phyloP scores from a whole-genome alignment of 1,140 invertebrate species.

The Lepidotrigona ventralis region DNA sequence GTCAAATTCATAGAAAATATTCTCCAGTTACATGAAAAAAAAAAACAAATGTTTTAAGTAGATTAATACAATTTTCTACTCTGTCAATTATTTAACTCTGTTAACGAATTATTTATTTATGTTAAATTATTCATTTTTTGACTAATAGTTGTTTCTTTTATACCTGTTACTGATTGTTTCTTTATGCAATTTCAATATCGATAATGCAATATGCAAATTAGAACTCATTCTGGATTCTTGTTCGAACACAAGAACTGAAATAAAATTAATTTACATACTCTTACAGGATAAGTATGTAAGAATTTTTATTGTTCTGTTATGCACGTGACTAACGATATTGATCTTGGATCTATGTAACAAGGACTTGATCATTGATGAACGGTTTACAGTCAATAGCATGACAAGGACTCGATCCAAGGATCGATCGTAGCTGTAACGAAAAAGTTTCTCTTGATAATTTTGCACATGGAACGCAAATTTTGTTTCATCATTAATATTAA shows the following conservation, averaged over 20 bases:
- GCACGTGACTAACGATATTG: neutral
- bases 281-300: neutral
- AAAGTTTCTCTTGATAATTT: neutral
- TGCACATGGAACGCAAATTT: neutral
- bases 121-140: neutral
- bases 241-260: too few species aligned
- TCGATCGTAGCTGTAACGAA: neutral
- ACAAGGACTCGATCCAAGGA: conserved; percentile 21
- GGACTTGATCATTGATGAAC: conserved; percentile 16
- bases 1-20: neutral
- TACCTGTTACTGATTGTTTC: neutral
- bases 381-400: neutral
- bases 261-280: neutral
- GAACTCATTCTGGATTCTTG: neutral
- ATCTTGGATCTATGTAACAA: conserved; percentile 17
- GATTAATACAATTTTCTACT: neutral
- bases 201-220: neutral
- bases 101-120: neutral
- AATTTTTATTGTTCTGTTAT: neutral
- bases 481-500: neutral
- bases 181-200: neutral
- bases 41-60: neutral
- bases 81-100: neutral
- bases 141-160: neutral
- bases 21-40: neutral